These are phyloP conservation scores for Podarcis siculus DNA, from an alignment of 2,797 vertebrate genomes.

Conservation along the genomic window DNA sequence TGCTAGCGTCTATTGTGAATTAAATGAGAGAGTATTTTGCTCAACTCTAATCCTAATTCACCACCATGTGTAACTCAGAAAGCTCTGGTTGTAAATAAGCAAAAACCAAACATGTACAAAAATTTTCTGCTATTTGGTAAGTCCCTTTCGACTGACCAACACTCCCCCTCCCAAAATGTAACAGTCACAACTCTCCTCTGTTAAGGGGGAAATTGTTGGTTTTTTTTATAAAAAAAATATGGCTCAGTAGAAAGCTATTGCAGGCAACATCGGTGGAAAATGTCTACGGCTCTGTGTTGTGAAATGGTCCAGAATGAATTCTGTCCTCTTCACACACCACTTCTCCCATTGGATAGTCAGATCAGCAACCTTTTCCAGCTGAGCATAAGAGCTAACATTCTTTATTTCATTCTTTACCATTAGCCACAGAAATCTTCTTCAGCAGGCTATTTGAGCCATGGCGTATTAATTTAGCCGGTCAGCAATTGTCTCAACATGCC, in stretches of 20 bases:
- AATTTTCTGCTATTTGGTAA: not conserved
- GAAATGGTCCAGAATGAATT: constrained; percentile 41
- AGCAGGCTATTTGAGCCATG: constrained; percentile 48
- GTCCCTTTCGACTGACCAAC: not conserved
- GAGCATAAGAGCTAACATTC: constrained; percentile 24
- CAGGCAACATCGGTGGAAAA: constrained; percentile 35
- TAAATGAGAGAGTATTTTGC: not conserved
- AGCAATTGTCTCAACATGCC: constrained; percentile 62
- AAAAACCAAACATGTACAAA: not conserved
- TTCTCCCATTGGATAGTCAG: constrained; percentile 51
- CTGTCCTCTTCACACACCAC: constrained; percentile 29
- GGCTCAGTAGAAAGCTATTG: constrained; percentile 37
- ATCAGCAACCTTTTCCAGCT: constrained; percentile 33
- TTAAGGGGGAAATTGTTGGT: constrained; percentile 4
- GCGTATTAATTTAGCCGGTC: constrained; percentile 68
- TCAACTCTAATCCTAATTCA: not conserved
- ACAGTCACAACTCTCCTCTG: constrained; percentile 14
- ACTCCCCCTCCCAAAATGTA: not conserved
- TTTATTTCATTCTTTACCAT: constrained; percentile 37
- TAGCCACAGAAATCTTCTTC: constrained; percentile 61
- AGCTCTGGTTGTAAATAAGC: not conserved
- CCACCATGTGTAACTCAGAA: not conserved
- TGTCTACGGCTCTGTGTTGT: constrained; percentile 6
- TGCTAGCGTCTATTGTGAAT: not conserved
- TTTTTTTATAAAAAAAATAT: not conserved